Conservation (phyloP, 2,797 vertebrate species). For the Pterois miles region DNA sequence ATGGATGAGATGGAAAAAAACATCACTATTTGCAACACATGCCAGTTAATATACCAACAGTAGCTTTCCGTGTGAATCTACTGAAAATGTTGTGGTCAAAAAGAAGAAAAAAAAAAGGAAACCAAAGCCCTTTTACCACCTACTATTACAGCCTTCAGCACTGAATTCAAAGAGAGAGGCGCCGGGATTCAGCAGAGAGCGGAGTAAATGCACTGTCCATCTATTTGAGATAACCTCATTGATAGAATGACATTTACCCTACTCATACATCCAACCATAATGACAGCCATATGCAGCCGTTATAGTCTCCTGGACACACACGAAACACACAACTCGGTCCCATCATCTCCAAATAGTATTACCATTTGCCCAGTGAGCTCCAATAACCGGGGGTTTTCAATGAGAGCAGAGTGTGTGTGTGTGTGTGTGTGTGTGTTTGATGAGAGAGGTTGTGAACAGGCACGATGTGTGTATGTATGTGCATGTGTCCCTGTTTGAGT, state of each 20-base stretch:
- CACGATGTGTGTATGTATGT: slow-evolving; percentile 57
- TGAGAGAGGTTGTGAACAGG: slow-evolving; percentile 48
- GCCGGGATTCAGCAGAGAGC: slow-evolving; percentile 24
- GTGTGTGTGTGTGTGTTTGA: slow-evolving; percentile 46
- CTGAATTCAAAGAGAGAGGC: slow-evolving; percentile 24
- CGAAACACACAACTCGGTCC: slow-evolving; percentile 15
- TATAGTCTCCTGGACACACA: slow-evolving; percentile 26
- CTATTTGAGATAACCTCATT: slow-evolving; percentile 77
- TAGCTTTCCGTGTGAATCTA: background rate
- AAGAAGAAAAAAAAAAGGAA: background rate
- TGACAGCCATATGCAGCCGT: slow-evolving; percentile 49
- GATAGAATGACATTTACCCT: slow-evolving; percentile 70
- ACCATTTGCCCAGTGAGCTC: slow-evolving; percentile 64
- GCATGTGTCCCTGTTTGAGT: slow-evolving; percentile 62
- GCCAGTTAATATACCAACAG: background rate
- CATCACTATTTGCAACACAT: background rate
- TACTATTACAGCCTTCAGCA: slow-evolving; percentile 37
- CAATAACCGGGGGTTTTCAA: slow-evolving; percentile 69
- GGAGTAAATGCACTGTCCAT: slow-evolving; percentile 77
- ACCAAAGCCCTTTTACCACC: slow-evolving; percentile 20
- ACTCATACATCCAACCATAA: slow-evolving; percentile 66
- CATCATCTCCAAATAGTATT: slow-evolving; percentile 54
- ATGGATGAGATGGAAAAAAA: too few relatives aligned
- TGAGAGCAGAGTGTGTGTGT: slow-evolving; percentile 34
- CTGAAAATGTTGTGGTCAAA: background rate